Base-by-base conservation (phyloP, 1,140 invertebrate species). In the Temnothorax curvispinosus region DNA sequence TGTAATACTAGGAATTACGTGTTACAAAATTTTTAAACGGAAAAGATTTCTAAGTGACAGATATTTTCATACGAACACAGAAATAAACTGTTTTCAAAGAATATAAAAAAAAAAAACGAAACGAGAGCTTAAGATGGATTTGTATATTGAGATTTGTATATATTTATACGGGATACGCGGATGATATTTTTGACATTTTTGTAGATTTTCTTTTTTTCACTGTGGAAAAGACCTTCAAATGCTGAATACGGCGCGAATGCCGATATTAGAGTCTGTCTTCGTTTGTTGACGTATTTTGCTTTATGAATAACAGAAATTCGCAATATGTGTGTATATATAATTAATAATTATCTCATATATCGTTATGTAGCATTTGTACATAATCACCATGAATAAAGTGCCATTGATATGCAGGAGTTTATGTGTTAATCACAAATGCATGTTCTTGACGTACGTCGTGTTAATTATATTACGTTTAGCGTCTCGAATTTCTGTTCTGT, bases 321-420 rank as follows among this genome's bases (percentile, higher is more conserved):
- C 35, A 27, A 52, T 78, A 74, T 87, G 88, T 92, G 82, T 93
- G 89, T 91, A 92, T 72, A 91, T 85, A 27, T 27, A 27, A 27
- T 27, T 27, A 27, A 27, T 27, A 91, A 88, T 65, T 78, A 84
- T 75, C 58, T 32, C 56, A 64, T 85, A 54, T 91, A 60, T 90
- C 88, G 86, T 92, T 85, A 89, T 88, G 72, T 71, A 92, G 78
- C 86, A 92, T 91, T 62, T 93, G 92, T 93, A 93, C 85, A 93
- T 93, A 93, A 76, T 91, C 82, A 86, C 71, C 86, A 89, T 69
- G 77, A 94, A 94, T 94, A 94, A 94, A 94, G 92, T 93, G 91
- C 92, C 92, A 94, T 94, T 92, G 74, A 92, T 65, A 90, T 86
- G 90, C 91, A 74, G 15, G 9, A 78, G 3, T 58, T 90, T 85